Base-by-base conservation (phyloP, 2,113 vertebrate genomes). In the Gila orcuttii region DNA sequence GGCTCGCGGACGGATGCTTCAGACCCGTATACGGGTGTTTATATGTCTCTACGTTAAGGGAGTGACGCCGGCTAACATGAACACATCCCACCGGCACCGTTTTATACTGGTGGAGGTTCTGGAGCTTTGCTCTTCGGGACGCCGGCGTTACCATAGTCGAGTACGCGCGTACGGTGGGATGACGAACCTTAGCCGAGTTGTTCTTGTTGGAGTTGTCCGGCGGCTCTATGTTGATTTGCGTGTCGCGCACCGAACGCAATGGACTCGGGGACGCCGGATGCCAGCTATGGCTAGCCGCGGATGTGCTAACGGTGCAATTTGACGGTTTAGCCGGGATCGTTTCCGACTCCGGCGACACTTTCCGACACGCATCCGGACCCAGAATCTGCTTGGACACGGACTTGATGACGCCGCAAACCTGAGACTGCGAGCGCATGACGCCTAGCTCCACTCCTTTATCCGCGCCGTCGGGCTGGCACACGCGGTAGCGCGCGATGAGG, bases 401-500 rank as follows among this genome's bases (percentile, higher is more conserved):
- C 89, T 94, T 97, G 36, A 96, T 92, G 90, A 97, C 90, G 1
- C 90, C 94, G 55, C 96, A 98, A 80, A 96, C 96, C 93, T 98
- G 97, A 2, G 98, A 98, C 92, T 97, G 96, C 0, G 98, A 98
- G 90, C 97, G 96, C 69, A 99, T 95, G n/a, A 98, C 98, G 83
- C 96, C 98, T 92, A 99, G 96, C 94, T 99, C 98, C 86, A 97
- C 93, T 10, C 94, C 96, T 92, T 99, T 99, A 79, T 96, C 96
- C 31, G 94, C 92, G 39, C 96, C 97, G 0, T 96, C 96, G 87
- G 95, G 96, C 93, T 97, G 97, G 71, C 98, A 99, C 92, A 99
- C 97, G 87, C 97, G 96, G 94, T 99, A 99, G 87, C 98, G 97
- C 92, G 98, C 98, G 93, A 99, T 99, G 86, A 99, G 96, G 93